These are phyloP conservation scores for Podargus strigoides DNA, from an alignment of 2,797 vertebrate species.

Conservation along the genomic window DNA sequence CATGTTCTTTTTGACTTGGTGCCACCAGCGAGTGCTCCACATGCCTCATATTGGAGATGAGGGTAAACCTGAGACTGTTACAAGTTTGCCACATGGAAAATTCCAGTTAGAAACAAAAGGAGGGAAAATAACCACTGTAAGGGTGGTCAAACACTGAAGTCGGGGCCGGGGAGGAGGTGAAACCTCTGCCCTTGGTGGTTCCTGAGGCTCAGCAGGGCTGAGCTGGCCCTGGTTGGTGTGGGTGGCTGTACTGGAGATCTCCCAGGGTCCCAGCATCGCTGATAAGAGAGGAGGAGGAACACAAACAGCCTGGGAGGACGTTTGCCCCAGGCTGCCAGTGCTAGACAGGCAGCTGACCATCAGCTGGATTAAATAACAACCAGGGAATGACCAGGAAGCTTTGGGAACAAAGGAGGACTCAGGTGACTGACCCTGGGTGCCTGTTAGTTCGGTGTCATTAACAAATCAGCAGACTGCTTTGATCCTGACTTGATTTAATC, in stretches of 20 bases:
- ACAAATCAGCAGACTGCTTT: not conserved
- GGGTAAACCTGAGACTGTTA: fast-evolving
- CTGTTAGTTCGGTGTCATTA: no score
- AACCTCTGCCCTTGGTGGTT: not conserved
- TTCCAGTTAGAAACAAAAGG: not conserved
- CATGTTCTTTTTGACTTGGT: not conserved
- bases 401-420: not conserved
- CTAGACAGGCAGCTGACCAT: not conserved
- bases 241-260: not conserved
- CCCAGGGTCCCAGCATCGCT: fast-evolving
- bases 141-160: not conserved
- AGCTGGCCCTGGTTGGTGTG: not conserved
- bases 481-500: not conserved
- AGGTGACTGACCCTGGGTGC: not conserved
- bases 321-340: not conserved
- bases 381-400: not conserved
- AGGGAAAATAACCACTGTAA: fast-evolving
- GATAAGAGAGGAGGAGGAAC: not conserved
- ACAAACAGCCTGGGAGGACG: not conserved
- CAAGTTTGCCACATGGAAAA: not conserved
- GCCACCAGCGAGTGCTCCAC: not conserved
- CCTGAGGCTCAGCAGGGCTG: not conserved
- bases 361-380: not conserved
- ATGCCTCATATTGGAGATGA: fast-evolving
- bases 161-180: not conserved